Conservation (phyloP, 1,140 invertebrate species). For the Drosophila parvula region DNA sequence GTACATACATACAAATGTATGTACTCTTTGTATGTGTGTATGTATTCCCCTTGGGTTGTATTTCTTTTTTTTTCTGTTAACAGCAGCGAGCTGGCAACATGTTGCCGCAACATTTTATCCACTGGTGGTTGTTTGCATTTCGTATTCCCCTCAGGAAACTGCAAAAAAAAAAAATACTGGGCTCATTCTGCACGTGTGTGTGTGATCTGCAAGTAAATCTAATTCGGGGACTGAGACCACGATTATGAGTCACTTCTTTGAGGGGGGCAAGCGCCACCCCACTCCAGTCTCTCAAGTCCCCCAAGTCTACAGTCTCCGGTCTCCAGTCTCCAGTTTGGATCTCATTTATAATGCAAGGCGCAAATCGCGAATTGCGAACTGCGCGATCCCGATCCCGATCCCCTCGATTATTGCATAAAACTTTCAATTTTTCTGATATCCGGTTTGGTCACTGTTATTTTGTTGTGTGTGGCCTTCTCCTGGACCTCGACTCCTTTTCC, state of each 20-base stretch:
- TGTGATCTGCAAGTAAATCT: slow-evolving; percentile 21
- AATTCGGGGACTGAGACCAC: slow-evolving; percentile 7
- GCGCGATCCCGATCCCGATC: slow-evolving; percentile 16
- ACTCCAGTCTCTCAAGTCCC: background rate
- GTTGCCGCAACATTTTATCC: slow-evolving; percentile 41
- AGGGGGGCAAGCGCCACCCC: slow-evolving; percentile 2
- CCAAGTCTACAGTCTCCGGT: background rate
- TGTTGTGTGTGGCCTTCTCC: slow-evolving; percentile 36
- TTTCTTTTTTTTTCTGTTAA: slow-evolving; percentile 8
- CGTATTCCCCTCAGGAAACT: slow-evolving; percentile 14
- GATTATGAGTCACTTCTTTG: slow-evolving; percentile 33
- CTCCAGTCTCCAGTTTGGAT: slow-evolving; percentile 2
- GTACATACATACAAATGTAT: slow-evolving; percentile 16
- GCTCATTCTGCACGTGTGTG: background rate
- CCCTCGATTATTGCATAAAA: slow-evolving; percentile 54
- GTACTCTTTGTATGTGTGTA: slow-evolving; percentile 2
- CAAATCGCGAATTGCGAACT: slow-evolving; percentile 16
- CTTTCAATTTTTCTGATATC: slow-evolving; percentile 78
- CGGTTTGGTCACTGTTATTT: slow-evolving; percentile 59
- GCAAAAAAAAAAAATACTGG: slow-evolving; percentile 10
- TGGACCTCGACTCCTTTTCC: slow-evolving; percentile 39
- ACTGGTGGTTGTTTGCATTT: slow-evolving; percentile 22
- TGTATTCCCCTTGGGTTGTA: slow-evolving; percentile 17
- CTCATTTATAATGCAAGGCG: slow-evolving; percentile 37
- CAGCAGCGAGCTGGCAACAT: slow-evolving; percentile 32